phyloP scores from a whole-genome alignment of 2,113 vertebrate genomes.

The Recurvirostra avosetta region DNA sequence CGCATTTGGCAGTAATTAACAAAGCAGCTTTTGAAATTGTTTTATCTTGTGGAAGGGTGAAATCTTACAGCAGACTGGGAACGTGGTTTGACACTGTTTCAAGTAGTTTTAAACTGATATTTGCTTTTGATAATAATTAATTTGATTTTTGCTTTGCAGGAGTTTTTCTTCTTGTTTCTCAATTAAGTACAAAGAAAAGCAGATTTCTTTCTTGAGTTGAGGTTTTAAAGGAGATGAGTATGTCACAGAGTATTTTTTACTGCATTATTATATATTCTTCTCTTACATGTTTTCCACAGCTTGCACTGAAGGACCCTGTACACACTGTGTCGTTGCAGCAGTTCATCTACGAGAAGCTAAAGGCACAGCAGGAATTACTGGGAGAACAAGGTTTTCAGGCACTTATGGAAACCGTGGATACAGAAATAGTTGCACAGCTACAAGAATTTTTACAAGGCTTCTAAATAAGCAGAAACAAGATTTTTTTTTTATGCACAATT shows the following conservation, averaged over 20 bases:
- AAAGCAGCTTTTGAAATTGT: neutral
- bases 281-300: constrained; percentile 71
- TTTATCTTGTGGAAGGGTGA: neutral
- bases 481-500: neutral
- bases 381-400: constrained; percentile 88
- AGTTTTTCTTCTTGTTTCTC: neutral
- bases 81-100: neutral
- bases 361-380: constrained; percentile 89
- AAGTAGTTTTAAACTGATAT: neutral
- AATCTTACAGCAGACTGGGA: neutral
- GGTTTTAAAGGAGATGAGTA: neutral
- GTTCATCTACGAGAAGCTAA: constrained; percentile 94
- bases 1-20: neutral
- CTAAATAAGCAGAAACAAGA: constrained; percentile 57
- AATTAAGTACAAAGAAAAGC: neutral
- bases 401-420: constrained; percentile 97
- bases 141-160: neutral
- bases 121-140: neutral
- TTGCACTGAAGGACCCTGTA: constrained; percentile 93
- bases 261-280: neutral
- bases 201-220: neutral
- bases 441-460: constrained; percentile 92
- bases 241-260: neutral
- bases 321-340: constrained; percentile 93
- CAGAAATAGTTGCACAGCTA: constrained; percentile 91